Base-by-base conservation (phyloP, 2,888 invertebrate genomes). In the Meganola albula region DNA sequence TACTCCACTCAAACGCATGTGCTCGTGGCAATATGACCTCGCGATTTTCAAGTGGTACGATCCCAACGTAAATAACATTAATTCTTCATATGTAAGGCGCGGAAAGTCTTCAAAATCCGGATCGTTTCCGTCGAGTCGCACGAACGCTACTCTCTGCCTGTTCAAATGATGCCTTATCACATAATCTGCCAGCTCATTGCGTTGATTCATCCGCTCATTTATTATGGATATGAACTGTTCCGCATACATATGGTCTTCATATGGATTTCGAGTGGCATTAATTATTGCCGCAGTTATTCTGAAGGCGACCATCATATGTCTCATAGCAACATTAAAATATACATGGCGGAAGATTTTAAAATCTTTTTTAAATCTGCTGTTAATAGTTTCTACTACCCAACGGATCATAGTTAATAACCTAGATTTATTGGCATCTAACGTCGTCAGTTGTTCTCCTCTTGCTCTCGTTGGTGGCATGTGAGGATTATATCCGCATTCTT, bases 11-110 rank as follows among this genome's bases (percentile, higher is more conserved):
- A 18, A 26, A 23, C 38, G 24, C 25, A 31, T 26, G 24, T 37
- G 37, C 30, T 40, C 34, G 11, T 37, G 27, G 18, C 31, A 33
- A 24, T 38, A 42, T 29, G 42, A 38, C 25, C 38, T 32, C 7
- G 42, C 37, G 13, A 37, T 23, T 20, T 13, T 27, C 20, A 37
- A 14, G 14, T 28, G 32, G 24, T 31, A 31, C 12, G 12, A 24
- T 10, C 31, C 24, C 31, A 20, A n/a, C n/a, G 20, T n/a, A 20
- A 20, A 20, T n/a, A 20, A n/a, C 7, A 20, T 20, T 20, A 20
- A n/a, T 3, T 7, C 20, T 20, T 20, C 20, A n/a, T 20, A 5
- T 16, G 16, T 18, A 13, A 10, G 31, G 16, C 16, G 16, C 6
- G 16, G 16, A 16, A 16, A 16, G 16, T 16, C 16, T 16, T 16